Conservation (phyloP, 2,797 vertebrate genomes). For the Glossophaga mutica region DNA sequence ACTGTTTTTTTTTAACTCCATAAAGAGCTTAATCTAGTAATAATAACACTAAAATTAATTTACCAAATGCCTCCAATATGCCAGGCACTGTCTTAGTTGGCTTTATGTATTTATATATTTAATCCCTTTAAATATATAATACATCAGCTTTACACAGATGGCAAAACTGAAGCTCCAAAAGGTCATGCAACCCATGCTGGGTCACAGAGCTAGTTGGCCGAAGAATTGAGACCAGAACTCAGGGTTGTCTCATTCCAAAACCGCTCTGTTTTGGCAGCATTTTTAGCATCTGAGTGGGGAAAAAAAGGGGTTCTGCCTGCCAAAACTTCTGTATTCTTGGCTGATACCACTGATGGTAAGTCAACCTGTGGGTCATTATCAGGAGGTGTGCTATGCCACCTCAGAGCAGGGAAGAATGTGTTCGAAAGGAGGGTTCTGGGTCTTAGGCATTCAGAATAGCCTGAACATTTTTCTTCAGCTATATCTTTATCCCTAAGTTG, state of each 20-base stretch:
- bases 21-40: conserved; percentile 12
- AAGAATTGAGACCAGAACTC: background rate
- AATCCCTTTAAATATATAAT: conserved; percentile 2
- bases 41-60: background rate
- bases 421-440: background rate
- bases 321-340: background rate
- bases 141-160: background rate
- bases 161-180: background rate
- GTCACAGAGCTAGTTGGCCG: background rate
- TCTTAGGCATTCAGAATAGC: background rate
- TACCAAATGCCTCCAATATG: background rate
- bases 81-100: background rate
- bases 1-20: conserved; percentile 9
- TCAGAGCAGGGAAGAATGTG: background rate
- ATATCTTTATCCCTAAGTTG: background rate
- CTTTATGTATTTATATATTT: conserved; percentile 5
- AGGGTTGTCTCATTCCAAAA: background rate
- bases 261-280: background rate
- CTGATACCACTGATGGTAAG: background rate
- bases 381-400: background rate
- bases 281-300: background rate
- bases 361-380: background rate
- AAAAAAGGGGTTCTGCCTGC: background rate
- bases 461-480: background rate
- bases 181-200: background rate